Evolutionary conservation across 2,888 invertebrate species (phyloP).

Genomic region (Chamaedrilus cognettii): DNA sequence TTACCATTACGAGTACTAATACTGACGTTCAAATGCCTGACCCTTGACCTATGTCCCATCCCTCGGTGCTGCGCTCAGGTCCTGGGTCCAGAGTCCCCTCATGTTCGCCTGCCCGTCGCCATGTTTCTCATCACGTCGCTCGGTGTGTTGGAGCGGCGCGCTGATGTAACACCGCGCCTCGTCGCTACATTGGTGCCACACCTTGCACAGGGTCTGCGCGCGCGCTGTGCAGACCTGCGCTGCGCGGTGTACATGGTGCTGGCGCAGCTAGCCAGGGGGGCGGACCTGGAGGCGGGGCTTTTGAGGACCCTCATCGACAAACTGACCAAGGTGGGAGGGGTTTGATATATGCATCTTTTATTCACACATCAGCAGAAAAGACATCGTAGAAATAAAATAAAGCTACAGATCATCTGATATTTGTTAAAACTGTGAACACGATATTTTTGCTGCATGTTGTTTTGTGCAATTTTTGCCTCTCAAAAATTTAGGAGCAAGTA

Average conservation of each 20-base stretch:
- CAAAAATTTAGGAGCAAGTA: too few species aligned
- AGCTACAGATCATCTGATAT: too few species aligned
- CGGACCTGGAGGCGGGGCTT: constrained; percentile 65
- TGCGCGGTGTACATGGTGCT: constrained; percentile 75
- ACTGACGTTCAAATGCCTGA: too few species aligned
- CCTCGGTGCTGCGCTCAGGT: constrained; percentile 21
- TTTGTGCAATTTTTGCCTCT: too few species aligned
- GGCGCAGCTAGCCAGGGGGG: constrained; percentile 71
- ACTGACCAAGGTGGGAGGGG: constrained; percentile 62
- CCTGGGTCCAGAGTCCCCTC: constrained; percentile 31
- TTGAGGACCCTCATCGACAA: constrained; percentile 68
- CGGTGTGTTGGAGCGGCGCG: constrained; percentile 65
- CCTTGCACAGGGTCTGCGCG: constrained; percentile 72
- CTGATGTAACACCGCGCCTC: constrained; percentile 64
- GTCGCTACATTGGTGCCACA: constrained; percentile 73
- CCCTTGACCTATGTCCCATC: too few species aligned
- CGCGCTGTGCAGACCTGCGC: constrained; percentile 71
- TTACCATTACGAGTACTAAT: too few species aligned
- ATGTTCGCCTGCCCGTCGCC: constrained; percentile 73
- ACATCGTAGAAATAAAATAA: too few species aligned
- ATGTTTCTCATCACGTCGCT: constrained; percentile 79
- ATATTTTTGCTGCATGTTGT: too few species aligned
- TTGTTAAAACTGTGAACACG: too few species aligned
- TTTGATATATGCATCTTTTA: too few species aligned
- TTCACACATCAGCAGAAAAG: too few species aligned